Conservation (phyloP, 2,888 invertebrate species). For the Amphipyra tragopoginis region DNA sequence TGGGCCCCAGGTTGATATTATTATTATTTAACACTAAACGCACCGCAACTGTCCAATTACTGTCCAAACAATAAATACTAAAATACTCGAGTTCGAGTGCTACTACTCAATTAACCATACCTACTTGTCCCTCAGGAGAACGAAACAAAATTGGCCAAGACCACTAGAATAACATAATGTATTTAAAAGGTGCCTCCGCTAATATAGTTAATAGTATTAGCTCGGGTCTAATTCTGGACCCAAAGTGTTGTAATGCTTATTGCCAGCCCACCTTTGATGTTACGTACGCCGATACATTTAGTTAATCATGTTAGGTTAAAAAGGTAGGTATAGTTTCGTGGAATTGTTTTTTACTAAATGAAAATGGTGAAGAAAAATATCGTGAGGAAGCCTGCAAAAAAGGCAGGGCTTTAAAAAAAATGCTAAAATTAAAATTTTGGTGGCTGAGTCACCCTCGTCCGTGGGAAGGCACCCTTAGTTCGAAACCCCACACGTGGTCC, state of each 20-base stretch:
- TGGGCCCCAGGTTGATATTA: no score
- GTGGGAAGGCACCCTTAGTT: no score
- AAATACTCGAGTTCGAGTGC: background rate
- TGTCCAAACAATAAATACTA: background rate
- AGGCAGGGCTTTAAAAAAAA: no score
- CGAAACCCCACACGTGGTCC: no score
- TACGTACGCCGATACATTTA: background rate
- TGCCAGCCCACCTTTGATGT: constrained; percentile 7
- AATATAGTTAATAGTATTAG: constrained; percentile 36
- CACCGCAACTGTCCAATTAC: no score
- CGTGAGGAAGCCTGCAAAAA: no score
- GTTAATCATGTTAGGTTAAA: constrained; percentile 7
- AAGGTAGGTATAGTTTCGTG: background rate
- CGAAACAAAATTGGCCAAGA: constrained; percentile 19
- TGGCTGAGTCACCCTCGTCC: no score
- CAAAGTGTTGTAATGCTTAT: constrained; percentile 9
- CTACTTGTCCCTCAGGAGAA: constrained; percentile 11
- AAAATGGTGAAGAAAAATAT: no score
- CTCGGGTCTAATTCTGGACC: constrained; percentile 15
- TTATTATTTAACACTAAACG: no score
- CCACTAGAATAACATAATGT: constrained; percentile 29
- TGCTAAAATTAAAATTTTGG: no score
- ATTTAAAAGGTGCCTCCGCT: constrained; percentile 33
- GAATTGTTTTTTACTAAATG: background rate
- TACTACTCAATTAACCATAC: constrained; percentile 20